A percentile compares a stretch with the other conserved stretches of the same genome.
These are phyloP conservation scores for Paramisgurnus dabryanus DNA, from an alignment of 2,113 vertebrate genomes.

Conservation along the genomic window DNA sequence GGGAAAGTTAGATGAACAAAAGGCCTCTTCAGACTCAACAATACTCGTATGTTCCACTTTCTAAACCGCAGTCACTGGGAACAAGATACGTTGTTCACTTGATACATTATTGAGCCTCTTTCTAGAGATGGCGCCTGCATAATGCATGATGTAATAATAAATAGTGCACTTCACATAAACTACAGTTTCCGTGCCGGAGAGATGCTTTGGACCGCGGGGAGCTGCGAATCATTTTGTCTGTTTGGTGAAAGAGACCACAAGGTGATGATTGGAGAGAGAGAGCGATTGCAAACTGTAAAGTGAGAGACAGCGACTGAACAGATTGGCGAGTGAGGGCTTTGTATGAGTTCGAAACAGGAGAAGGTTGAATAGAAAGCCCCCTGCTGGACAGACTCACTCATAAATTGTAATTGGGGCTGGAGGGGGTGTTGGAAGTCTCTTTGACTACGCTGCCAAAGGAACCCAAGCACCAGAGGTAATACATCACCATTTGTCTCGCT, in stretches of 20 bases:
- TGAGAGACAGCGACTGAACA: neutral
- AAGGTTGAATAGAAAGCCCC: slow-evolving; percentile 7
- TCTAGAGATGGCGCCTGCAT: slow-evolving; percentile 51
- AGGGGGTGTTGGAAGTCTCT: slow-evolving; percentile 21
- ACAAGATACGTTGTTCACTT: slow-evolving; percentile 39
- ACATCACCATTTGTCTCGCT: slow-evolving; percentile 50
- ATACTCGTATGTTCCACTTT: neutral
- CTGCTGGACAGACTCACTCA: slow-evolving; percentile 6
- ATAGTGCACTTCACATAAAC: slow-evolving; percentile 48
- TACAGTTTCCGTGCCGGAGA: slow-evolving; percentile 36
- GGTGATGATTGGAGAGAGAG: neutral
- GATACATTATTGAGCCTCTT: slow-evolving; percentile 52
- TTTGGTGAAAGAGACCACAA: slow-evolving; percentile 17
- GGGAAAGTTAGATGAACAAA: neutral
- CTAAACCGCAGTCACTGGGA: slow-evolving; percentile 22
- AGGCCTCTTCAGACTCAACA: neutral
- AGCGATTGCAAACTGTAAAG: neutral
- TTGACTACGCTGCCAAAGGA: slow-evolving; percentile 25
- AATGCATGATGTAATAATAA: slow-evolving; percentile 54
- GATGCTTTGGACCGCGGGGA: slow-evolving; percentile 24
- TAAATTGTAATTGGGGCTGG: slow-evolving; percentile 37
- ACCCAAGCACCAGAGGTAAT: slow-evolving; percentile 46
- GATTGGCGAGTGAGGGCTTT: slow-evolving; percentile 6
- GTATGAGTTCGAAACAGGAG: slow-evolving; percentile 1
- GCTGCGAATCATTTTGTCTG: neutral